Evolutionary conservation across 2,888 invertebrate genomes (phyloP), one percentile per base, ranked within the genome.

Genomic region (Lissonota sp.): DNA sequence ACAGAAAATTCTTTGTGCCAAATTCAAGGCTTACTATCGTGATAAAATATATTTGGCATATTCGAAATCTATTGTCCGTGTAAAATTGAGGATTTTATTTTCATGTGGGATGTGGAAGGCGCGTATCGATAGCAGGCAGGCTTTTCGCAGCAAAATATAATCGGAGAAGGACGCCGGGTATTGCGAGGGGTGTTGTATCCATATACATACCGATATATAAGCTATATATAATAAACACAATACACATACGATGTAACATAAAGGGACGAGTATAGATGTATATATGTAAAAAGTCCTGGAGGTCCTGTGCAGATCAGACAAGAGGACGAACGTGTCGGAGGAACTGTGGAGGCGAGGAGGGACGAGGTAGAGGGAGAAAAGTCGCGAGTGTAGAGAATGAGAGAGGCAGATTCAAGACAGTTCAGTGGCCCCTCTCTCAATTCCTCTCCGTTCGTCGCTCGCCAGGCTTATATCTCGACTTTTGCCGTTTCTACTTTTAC

Each of bases 371-470:
- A 26, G 26, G 46, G 46, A 64, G 67, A 63, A 37, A 44, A 69
- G 73, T 78, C 72, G 70, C 64, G 79, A 79, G 62, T 51, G 42
- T 53, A 49, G 53, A 12, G 71, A 80, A 53, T 67, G 69, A 72
- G 44, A 71, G 39, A 42, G 26, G 46, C 46, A 83, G 58, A 63
- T 49, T 74, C 72, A 82, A 87, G 87, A 89, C 88, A 88, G 90
- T 90, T 90, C 89, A 90, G 87, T 90, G 90, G 89, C 89, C 89
- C 87, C 87, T 86, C 85, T 69, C 67, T 62, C 53, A 40, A 67
- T 73, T 73, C 57, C 63, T 60, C 78, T 71, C 74, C 71, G 66
- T 58, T 74, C 46, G 64, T 51, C 63, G 66, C 74, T 39, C 64
- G 55, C 16, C 64, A 49, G 63, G 51, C 69, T 55, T 14, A 70